Percentiles rank a stretch among this genome's conserved stretches.
phyloP scores from a whole-genome alignment of 1,140 invertebrate species.

The Zaprionus camerounensis region DNA sequence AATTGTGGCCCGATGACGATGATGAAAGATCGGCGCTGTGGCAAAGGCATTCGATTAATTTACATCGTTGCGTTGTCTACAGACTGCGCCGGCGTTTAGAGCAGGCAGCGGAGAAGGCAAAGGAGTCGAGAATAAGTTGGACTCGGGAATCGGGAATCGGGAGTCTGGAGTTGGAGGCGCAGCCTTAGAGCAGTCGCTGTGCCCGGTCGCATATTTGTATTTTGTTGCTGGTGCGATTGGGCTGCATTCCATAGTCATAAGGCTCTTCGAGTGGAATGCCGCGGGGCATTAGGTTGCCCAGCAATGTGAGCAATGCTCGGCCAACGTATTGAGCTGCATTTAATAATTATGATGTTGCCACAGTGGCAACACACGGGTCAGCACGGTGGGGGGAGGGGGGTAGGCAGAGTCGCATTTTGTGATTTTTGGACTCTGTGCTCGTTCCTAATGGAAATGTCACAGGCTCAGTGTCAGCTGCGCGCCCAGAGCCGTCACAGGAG shows the following conservation, averaged over 20 bases:
- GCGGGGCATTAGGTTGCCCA: constrained; percentile 73
- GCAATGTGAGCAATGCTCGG: constrained; percentile 69
- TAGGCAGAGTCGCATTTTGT: constrained; percentile 45
- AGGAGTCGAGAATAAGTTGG: neutral
- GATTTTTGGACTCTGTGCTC: constrained; percentile 53
- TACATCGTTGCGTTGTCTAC: constrained; percentile 68
- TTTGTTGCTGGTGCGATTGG: constrained; percentile 69
- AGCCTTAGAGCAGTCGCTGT: constrained; percentile 23
- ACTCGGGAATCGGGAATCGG: neutral
- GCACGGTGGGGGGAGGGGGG: neutral
- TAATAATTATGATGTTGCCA: constrained; percentile 71
- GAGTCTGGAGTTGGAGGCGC: neutral
- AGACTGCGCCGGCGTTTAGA: constrained; percentile 78
- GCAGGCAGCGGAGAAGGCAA: constrained; percentile 12
- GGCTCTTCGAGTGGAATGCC: constrained; percentile 66
- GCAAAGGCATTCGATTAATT: constrained; percentile 73
- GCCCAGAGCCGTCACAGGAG: constrained; percentile 40
- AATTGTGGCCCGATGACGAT: constrained; percentile 46
- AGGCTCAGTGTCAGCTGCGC: constrained; percentile 60
- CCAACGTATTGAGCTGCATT: constrained; percentile 83
- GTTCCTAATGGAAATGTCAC: constrained; percentile 79
- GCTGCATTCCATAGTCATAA: constrained; percentile 80
- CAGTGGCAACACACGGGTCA: neutral
- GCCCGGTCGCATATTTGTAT: constrained; percentile 54
- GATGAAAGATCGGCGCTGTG: constrained; percentile 79